A percentile compares a stretch with the other conserved stretches of the same genome.
Evolutionary conservation across 2,113 vertebrate species (phyloP).

Genomic region (Microcebus jonahi): DNA sequence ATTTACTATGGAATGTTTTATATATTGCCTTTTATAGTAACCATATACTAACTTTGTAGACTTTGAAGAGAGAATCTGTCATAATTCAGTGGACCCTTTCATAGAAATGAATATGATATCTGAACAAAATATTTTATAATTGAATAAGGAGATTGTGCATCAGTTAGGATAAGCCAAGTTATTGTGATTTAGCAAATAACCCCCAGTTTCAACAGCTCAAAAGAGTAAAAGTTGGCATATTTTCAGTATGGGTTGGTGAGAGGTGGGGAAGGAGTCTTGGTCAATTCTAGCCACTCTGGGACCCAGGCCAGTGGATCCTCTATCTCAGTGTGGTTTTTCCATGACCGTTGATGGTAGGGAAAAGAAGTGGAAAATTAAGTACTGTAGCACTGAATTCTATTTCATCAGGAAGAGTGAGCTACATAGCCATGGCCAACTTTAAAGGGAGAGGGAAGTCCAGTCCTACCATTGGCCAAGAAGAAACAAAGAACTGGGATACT

Average conservation of each 20-base stretch:
- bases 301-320: neutral
- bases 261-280: neutral
- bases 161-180: neutral
- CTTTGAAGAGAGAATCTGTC: neutral
- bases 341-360: neutral
- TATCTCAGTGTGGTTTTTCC: neutral
- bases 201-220: neutral
- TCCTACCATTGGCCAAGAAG: neutral
- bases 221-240: neutral
- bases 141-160: neutral
- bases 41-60: neutral
- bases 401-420: neutral
- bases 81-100: neutral
- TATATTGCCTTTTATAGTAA: neutral
- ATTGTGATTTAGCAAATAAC: neutral
- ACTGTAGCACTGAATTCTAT: rapidly evolving
- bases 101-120: neutral
- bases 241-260: neutral
- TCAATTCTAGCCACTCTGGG: neutral
- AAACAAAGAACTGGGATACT: neutral
- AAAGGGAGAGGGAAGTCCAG: neutral
- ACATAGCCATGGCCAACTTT: neutral
- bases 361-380: neutral
- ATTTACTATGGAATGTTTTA: neutral
- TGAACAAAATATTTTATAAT: neutral